These are phyloP conservation scores for Pteruthius melanotis DNA, from an alignment of 2,113 vertebrate species.

Conservation along the genomic window DNA sequence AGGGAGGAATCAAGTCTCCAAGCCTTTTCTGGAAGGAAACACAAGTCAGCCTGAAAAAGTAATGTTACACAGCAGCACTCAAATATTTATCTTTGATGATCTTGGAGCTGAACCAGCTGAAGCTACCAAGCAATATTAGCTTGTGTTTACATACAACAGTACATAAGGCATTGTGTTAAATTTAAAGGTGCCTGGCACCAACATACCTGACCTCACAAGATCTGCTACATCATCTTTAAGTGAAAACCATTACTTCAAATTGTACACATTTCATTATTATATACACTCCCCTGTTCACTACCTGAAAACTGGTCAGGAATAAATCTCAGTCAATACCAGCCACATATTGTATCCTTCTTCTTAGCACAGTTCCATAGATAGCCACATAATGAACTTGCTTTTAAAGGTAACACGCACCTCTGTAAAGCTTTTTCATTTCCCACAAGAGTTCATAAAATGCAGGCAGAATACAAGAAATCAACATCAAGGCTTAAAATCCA, in stretches of 20 bases:
- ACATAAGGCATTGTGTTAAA: background rate
- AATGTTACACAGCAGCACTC: background rate
- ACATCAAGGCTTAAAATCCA: background rate
- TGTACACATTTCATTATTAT: background rate
- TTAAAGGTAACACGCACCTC: background rate
- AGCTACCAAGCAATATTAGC: background rate
- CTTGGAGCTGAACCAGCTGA: constrained; percentile 21
- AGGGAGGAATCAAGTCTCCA: background rate
- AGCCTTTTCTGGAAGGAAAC: background rate
- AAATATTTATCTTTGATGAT: constrained; percentile 3
- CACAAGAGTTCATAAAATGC: background rate
- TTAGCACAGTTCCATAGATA: background rate
- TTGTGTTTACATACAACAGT: background rate
- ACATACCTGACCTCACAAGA: background rate
- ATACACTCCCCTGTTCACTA: background rate
- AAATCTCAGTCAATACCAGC: background rate
- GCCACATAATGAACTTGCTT: background rate
- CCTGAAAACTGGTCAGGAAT: background rate
- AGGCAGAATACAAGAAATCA: background rate
- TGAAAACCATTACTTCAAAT: background rate
- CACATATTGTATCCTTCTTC: background rate
- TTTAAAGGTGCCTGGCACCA: background rate
- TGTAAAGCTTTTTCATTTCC: background rate
- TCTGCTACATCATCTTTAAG: background rate
- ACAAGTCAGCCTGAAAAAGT: background rate